Conservation (phyloP, 2,797 vertebrate species). For the Urocyon cinereoargenteus region DNA sequence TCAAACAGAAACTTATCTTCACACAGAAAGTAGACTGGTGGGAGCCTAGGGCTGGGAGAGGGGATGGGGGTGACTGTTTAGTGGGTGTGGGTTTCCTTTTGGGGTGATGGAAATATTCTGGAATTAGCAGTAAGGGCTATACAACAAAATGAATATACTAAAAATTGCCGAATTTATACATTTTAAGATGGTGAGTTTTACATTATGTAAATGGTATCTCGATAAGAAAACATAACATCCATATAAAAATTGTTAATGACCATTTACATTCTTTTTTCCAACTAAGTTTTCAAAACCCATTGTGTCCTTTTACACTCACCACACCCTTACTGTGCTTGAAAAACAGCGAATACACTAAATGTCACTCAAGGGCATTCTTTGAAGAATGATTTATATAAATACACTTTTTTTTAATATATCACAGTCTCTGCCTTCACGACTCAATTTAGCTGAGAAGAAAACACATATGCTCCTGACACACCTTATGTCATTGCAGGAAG, state of each 20-base stretch:
- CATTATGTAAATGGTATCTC: neutral
- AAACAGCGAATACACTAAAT: neutral
- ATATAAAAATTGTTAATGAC: neutral
- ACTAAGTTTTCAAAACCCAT: neutral
- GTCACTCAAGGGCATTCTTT: neutral
- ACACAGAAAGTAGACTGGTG: neutral
- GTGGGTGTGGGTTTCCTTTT: neutral
- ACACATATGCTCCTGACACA: neutral
- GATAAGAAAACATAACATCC: neutral
- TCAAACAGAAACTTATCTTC: neutral
- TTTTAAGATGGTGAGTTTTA: neutral
- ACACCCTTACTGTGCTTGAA: neutral
- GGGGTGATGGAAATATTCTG: neutral
- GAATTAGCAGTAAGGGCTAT: neutral
- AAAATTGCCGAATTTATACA: neutral
- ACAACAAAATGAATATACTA: neutral
- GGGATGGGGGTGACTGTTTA: neutral
- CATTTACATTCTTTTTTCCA: neutral
- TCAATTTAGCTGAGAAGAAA: neutral
- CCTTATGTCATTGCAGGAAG: neutral
- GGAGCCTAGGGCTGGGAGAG: fast-evolving
- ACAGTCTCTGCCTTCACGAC: neutral
- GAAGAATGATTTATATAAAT: neutral
- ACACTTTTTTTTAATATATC: neutral
- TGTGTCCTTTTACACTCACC: neutral